phyloP scores from a whole-genome alignment of 2,113 vertebrate genomes.

The Grantiella picta region DNA sequence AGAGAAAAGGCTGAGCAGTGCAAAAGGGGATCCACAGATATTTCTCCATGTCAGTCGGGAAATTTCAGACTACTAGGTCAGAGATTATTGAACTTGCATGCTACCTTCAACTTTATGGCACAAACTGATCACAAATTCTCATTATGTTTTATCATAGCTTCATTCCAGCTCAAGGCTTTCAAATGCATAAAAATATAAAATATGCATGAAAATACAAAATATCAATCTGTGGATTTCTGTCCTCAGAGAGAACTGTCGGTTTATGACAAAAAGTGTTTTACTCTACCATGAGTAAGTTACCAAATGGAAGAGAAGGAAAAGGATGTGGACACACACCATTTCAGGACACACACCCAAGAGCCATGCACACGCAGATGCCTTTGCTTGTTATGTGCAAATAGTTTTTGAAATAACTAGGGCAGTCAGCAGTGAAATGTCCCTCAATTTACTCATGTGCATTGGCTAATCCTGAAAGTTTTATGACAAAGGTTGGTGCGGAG shows the following conservation, averaged over 20 bases:
- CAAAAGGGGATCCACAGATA: neutral
- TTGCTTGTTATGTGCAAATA: neutral
- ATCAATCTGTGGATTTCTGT: neutral
- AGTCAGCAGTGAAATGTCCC: neutral
- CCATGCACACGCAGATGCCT: accelerated
- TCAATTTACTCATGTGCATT: neutral
- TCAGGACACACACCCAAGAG: accelerated
- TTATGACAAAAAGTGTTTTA: neutral
- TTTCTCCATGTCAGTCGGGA: neutral
- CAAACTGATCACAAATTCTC: neutral
- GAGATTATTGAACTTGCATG: neutral
- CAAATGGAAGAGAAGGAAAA: neutral
- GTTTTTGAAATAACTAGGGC: neutral
- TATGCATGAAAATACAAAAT: neutral
- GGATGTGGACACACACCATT: neutral
- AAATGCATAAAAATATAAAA: neutral
- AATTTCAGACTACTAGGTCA: neutral
- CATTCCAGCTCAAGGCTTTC: neutral
- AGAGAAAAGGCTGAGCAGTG: neutral
- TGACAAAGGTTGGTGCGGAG: neutral
- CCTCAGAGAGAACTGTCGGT: neutral
- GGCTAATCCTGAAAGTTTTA: neutral
- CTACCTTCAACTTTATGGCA: neutral
- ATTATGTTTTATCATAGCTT: neutral
- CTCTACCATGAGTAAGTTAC: neutral